A percentile compares a stretch with the other conserved stretches of the same genome.
phyloP scores from a whole-genome alignment of 2,888 invertebrate species.

The Mesodorylaimus sp. region DNA sequence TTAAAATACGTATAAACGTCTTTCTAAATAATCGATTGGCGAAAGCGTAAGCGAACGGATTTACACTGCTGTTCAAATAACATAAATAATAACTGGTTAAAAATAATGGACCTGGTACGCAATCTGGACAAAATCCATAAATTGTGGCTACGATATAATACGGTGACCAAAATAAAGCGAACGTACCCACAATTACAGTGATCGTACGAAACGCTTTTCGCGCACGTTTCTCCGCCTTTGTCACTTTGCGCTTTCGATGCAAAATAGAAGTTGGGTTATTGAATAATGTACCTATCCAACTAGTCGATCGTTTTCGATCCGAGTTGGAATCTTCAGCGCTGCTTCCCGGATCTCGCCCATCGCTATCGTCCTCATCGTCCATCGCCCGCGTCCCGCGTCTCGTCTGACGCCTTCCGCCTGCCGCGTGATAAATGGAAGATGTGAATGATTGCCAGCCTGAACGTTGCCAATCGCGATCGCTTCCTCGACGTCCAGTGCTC shows the following conservation, averaged over 20 bases:
- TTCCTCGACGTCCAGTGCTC: too few relatives aligned
- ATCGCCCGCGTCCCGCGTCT: too few relatives aligned
- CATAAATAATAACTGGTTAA: constrained; percentile 28
- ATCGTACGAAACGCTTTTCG: constrained; percentile 20
- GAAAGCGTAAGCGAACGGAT: constrained; percentile 29
- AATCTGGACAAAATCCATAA: constrained; percentile 26
- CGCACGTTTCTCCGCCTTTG: constrained; percentile 24
- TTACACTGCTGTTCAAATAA: constrained; percentile 24
- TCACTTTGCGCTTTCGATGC: constrained; percentile 13
- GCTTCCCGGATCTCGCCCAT: not conserved
- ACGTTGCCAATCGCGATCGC: too few relatives aligned
- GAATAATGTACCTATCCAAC: too few relatives aligned
- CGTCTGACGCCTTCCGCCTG: too few relatives aligned
- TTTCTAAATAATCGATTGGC: constrained; percentile 26
- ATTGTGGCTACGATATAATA: constrained; percentile 29
- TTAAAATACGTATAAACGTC: constrained; percentile 17
- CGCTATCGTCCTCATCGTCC: too few relatives aligned
- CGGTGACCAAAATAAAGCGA: constrained; percentile 29
- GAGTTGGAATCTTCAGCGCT: too few relatives aligned
- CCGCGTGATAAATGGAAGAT: too few relatives aligned
- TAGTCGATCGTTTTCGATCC: too few relatives aligned
- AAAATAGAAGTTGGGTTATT: too few relatives aligned
- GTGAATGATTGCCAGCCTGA: too few relatives aligned
- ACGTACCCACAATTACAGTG: constrained; percentile 25
- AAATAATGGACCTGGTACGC: constrained; percentile 24